phyloP scores from a whole-genome alignment of 2,113 vertebrate species.

The Caracal caracal region DNA sequence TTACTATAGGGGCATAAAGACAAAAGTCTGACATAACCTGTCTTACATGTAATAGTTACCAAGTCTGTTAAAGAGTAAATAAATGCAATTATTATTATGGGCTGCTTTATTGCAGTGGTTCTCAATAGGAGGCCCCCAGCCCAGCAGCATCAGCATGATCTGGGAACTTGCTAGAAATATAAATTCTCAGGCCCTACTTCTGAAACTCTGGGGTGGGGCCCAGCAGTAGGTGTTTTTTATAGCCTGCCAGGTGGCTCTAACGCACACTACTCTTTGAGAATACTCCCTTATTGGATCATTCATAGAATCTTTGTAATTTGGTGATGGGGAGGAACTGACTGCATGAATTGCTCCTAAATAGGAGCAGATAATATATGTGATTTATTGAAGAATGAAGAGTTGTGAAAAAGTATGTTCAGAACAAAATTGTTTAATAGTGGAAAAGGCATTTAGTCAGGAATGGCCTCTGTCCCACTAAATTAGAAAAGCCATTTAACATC shows the following conservation, averaged over 20 bases:
- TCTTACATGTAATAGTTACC: background rate
- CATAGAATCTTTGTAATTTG: background rate
- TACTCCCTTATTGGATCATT: background rate
- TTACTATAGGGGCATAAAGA: background rate
- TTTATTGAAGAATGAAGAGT: constrained; percentile 13
- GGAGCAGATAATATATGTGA: background rate
- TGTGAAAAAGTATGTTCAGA: background rate
- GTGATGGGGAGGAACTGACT: background rate
- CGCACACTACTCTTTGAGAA: background rate
- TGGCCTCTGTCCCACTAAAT: background rate
- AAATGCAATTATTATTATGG: background rate
- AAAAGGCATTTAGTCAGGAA: background rate
- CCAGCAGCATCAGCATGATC: background rate
- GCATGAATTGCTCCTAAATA: background rate
- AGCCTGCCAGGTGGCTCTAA: background rate
- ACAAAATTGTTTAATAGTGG: background rate
- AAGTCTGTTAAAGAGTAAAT: background rate
- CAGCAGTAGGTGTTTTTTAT: background rate
- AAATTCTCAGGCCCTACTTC: background rate
- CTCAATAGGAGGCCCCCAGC: background rate
- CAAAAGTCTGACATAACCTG: background rate
- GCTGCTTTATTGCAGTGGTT: background rate
- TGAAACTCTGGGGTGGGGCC: background rate
- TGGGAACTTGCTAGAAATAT: background rate
- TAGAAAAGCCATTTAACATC: background rate